These are phyloP conservation scores for Paraplagusia blochii DNA, from an alignment of 2,113 vertebrate genomes.

Conservation along the genomic window DNA sequence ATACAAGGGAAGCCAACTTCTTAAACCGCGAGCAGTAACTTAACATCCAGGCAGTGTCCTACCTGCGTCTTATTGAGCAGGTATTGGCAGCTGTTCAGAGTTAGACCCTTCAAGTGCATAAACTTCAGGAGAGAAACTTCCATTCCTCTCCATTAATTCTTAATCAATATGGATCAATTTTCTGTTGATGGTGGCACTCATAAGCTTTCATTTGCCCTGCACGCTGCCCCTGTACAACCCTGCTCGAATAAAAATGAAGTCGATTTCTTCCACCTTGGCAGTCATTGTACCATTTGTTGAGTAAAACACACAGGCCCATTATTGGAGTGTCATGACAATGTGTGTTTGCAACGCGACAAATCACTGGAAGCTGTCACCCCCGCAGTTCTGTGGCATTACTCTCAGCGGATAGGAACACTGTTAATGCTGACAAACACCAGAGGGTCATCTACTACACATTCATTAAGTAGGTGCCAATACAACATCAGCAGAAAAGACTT, in stretches of 20 bases:
- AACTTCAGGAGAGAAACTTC: slow-evolving; percentile 43
- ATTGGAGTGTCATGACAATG: slow-evolving; percentile 67
- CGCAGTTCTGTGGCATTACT: slow-evolving; percentile 69
- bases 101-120: slow-evolving; percentile 45
- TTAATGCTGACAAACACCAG: slow-evolving; percentile 73
- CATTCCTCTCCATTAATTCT: slow-evolving; percentile 65
- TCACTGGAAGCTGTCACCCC: slow-evolving; percentile 59
- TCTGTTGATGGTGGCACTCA: slow-evolving; percentile 82
- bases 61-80: slow-evolving; percentile 58
- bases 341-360: slow-evolving; percentile 69
- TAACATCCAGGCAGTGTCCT: slow-evolving; percentile 43
- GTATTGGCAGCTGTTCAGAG: slow-evolving; percentile 56
- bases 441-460: slow-evolving; percentile 74
- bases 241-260: slow-evolving; percentile 76
- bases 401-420: slow-evolving; percentile 58
- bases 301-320: slow-evolving; percentile 72
- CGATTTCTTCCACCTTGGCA: slow-evolving; percentile 53
- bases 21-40: slow-evolving; percentile 39
- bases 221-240: slow-evolving; percentile 79
- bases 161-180: slow-evolving; percentile 72
- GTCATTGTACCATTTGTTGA: slow-evolving; percentile 72
- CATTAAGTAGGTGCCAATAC: slow-evolving; percentile 77
- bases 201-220: slow-evolving; percentile 79
- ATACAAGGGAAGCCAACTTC: slow-evolving; percentile 22
- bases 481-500: slow-evolving; percentile 45